A percentile compares a stretch with the other conserved stretches of the same genome.
These are phyloP conservation scores for Noctuana brunneofusca DNA, from an alignment of 2,888 invertebrate species.

Conservation along the genomic window DNA sequence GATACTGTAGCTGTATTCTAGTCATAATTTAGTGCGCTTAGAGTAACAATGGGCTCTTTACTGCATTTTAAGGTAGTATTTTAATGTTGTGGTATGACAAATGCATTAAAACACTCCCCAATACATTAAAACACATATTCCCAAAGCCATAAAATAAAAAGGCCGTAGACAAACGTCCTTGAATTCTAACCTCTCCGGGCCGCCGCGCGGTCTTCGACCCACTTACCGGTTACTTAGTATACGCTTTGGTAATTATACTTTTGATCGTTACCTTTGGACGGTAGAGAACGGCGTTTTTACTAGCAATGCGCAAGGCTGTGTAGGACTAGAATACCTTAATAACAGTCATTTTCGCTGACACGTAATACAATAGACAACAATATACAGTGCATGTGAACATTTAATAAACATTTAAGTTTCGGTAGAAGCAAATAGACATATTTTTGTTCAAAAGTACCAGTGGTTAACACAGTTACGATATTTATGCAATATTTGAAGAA, in stretches of 20 bases:
- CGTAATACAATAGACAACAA: neutral
- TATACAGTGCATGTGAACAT: neutral
- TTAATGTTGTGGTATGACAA: no score
- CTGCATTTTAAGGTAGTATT: no score
- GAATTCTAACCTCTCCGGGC: slow-evolving; percentile 56
- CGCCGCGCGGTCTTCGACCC: slow-evolving; percentile 56
- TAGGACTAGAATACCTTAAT: slow-evolving; percentile 5
- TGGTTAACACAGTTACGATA: no score
- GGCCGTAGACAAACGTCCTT: slow-evolving; percentile 49
- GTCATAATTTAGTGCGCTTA: no score
- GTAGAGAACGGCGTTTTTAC: slow-evolving; percentile 34
- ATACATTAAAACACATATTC: no score
- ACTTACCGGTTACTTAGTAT: slow-evolving; percentile 48
- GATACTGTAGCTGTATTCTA: no score
- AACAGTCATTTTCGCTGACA: neutral
- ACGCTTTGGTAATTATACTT: slow-evolving; percentile 36
- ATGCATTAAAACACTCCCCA: no score
- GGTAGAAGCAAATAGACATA: no score
- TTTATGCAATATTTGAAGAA: no score
- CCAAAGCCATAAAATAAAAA: slow-evolving; percentile 1
- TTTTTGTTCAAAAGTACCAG: no score
- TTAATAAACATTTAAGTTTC: no score
- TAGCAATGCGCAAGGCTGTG: slow-evolving; percentile 26
- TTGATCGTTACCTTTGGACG: slow-evolving; percentile 28
- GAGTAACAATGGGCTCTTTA: no score